Conservation (phyloP, 1,140 invertebrate species). For the Trichonephila clavipes region DNA sequence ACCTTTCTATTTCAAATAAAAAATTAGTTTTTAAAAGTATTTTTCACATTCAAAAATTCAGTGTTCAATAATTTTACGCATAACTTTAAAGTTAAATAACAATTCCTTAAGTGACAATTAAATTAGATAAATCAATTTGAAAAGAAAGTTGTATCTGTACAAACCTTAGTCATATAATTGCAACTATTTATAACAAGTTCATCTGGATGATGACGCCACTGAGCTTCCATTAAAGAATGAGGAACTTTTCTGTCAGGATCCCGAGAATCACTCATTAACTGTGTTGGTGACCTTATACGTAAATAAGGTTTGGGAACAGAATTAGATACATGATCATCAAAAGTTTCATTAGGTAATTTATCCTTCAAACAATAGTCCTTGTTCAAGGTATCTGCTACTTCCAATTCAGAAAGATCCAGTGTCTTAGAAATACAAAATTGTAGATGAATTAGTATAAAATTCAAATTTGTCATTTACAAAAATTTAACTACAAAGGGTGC, state of each 20-base stretch:
- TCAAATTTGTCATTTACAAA: too few species aligned
- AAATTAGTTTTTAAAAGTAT: too few species aligned
- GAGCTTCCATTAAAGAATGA: constrained; percentile 86
- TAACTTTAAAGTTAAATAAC: too few species aligned
- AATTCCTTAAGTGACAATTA: too few species aligned
- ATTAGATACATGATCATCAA: neutral
- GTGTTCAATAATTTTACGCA: too few species aligned
- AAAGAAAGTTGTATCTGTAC: neutral
- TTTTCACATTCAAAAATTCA: too few species aligned
- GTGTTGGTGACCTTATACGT: constrained; percentile 90
- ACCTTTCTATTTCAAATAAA: too few species aligned
- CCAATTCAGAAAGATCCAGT: constrained; percentile 66
- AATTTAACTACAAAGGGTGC: too few species aligned
- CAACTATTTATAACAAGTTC: constrained; percentile 92
- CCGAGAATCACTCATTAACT: constrained; percentile 84
- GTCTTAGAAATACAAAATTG: constrained; percentile 26
- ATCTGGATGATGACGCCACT: constrained; percentile 95
- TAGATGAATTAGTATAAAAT: too few species aligned
- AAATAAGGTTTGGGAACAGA: constrained; percentile 79
- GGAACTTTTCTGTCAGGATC: constrained; percentile 83
- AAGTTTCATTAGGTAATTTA: neutral
- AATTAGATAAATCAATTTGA: too few species aligned
- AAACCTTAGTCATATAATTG: constrained; percentile 94
- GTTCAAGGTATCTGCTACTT: constrained; percentile 53
- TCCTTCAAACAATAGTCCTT: constrained; percentile 10